Evolutionary conservation across 1,140 invertebrate species (phyloP).

Genomic region (Cyclargus thomasi): DNA sequence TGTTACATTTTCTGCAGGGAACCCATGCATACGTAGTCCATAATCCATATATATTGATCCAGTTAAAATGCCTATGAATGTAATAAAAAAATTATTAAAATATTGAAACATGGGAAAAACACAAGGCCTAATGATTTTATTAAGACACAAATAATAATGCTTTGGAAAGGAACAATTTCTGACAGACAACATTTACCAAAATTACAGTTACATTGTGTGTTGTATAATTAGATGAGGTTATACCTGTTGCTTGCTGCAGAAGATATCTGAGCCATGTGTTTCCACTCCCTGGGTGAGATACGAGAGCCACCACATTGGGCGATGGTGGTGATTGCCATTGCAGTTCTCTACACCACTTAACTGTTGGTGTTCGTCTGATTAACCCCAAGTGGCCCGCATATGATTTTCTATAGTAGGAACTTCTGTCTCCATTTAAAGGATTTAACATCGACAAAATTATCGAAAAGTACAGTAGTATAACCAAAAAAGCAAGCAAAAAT

Average conservation of each 20-base stretch:
- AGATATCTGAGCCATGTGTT: conserved; percentile 88
- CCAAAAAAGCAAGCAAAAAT: conserved; percentile 45
- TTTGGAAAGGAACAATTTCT: too few relatives aligned
- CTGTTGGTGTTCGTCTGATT: conserved; percentile 38
- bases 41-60: conserved; percentile 88
- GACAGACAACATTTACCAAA: too few relatives aligned
- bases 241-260: conserved; percentile 85
- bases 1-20: conserved; percentile 84
- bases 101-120: background rate
- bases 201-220: background rate
- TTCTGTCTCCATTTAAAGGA: conserved; percentile 44
- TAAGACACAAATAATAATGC: background rate
- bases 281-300: conserved; percentile 86
- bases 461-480: conserved; percentile 58
- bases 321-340: conserved; percentile 42
- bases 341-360: conserved; percentile 57
- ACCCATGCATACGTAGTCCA: conserved; percentile 83
- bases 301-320: conserved; percentile 75
- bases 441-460: conserved; percentile 62
- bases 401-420: conserved; percentile 41
- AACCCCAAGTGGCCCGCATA: conserved; percentile 41
- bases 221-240: background rate
- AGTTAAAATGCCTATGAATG: conserved; percentile 79
- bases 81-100: conserved; percentile 20
- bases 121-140: background rate